phyloP scores from a whole-genome alignment of 1,140 invertebrate species.

The Drosophila leontia region DNA sequence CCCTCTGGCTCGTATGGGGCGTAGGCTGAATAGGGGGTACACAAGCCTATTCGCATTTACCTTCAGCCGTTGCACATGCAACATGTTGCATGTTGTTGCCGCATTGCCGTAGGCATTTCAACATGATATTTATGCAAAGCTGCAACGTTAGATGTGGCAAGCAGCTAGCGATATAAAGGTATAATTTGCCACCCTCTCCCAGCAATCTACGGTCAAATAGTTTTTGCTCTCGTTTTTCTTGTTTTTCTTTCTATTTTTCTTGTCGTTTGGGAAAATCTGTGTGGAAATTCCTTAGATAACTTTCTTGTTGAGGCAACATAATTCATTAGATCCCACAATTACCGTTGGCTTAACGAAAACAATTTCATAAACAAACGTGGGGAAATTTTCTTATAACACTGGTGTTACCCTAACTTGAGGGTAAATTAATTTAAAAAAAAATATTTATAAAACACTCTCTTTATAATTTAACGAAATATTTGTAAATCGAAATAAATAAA shows the following conservation, averaged over 20 bases:
- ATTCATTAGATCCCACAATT: slow-evolving; percentile 61
- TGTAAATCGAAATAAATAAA: background rate
- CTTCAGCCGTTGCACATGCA: slow-evolving; percentile 67
- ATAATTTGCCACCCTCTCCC: slow-evolving; percentile 36
- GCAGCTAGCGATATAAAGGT: slow-evolving; percentile 44
- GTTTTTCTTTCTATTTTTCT: background rate
- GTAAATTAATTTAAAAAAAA: background rate
- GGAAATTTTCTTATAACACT: slow-evolving; percentile 1
- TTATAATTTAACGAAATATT: background rate
- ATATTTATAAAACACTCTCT: background rate
- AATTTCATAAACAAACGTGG: slow-evolving; percentile 42
- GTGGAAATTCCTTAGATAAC: slow-evolving; percentile 54
- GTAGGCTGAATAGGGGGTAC: slow-evolving; percentile 3
- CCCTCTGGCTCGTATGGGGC: background rate
- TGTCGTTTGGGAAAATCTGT: slow-evolving; percentile 59
- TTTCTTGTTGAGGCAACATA: slow-evolving; percentile 36
- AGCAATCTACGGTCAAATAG: slow-evolving; percentile 57
- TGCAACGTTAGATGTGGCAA: slow-evolving; percentile 67
- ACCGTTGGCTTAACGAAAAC: slow-evolving; percentile 23
- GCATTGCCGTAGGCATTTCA: slow-evolving; percentile 50
- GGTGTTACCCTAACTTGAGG: background rate
- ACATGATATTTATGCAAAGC: slow-evolving; percentile 49
- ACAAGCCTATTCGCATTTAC: slow-evolving; percentile 43
- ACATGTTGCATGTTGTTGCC: slow-evolving; percentile 77
- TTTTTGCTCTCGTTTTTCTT: slow-evolving; percentile 35